A percentile compares a stretch with the other conserved stretches of the same genome.
phyloP scores from a whole-genome alignment of 2,113 vertebrate species.

The Cepphus grylle region DNA sequence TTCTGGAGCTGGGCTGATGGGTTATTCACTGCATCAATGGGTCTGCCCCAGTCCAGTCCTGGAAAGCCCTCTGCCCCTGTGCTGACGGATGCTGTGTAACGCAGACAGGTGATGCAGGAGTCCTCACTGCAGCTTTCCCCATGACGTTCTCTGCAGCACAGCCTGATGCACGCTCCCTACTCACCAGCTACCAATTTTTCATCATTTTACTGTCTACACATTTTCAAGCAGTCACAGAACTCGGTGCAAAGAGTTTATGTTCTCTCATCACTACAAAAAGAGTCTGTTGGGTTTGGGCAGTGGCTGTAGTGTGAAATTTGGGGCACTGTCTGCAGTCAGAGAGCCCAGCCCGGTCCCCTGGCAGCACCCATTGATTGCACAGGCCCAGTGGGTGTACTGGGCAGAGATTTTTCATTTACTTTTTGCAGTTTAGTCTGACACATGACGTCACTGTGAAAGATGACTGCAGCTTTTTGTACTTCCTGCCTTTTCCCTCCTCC shows the following conservation, averaged over 20 bases:
- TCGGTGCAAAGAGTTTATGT: background rate
- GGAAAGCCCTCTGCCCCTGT: background rate
- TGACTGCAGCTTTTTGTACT: background rate
- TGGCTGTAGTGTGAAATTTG: background rate
- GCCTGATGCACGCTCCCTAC: background rate
- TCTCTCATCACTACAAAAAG: background rate
- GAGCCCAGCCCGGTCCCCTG: background rate
- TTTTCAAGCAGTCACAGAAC: background rate
- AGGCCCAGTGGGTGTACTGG: background rate
- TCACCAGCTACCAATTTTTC: background rate
- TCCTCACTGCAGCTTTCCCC: accelerated
- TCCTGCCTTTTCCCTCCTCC: background rate
- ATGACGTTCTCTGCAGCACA: background rate
- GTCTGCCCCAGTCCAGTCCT: background rate
- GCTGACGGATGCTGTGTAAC: background rate
- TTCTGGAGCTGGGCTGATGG: background rate
- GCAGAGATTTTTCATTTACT: background rate
- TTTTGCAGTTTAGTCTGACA: background rate
- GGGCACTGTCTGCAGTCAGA: background rate
- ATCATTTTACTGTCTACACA: background rate
- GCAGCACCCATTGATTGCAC: background rate
- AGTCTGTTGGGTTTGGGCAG: background rate
- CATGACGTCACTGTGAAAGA: background rate
- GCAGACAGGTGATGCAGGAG: background rate
- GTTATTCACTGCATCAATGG: background rate